Evolutionary conservation across 2,888 invertebrate species (phyloP), one percentile per base, ranked within the genome.

Genomic region (Agrilus cyanescens): DNA sequence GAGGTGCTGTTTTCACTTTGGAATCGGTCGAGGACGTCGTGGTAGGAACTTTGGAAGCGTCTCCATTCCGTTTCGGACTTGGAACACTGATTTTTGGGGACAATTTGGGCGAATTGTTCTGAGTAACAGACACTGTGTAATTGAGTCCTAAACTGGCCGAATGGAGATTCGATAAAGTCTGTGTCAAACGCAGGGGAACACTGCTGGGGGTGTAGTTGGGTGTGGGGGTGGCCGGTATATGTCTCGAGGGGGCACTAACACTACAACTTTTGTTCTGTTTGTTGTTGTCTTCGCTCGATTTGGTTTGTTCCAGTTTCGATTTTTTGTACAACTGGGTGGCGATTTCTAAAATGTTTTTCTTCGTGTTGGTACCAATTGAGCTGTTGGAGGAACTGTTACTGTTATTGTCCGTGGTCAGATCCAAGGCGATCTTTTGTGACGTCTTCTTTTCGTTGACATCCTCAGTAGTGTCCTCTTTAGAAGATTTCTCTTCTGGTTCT

Each of bases 101-200:
- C 25, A 25, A 10, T 25, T 25, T 25, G 3, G 25, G 25, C 25
- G 25, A 25, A 10, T 25, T 25, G 12, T 45, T 43, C 47, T 55
- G 53, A 15, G 46, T 47, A 1, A 57, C 50, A 1, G 66, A 66
- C 8, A 66, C 63, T 0, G 63, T 62, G 42, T 66, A 66, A 46
- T 65, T 66, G 48, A 66, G 46, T 1, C 65, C 65, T 6, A 66
- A 46, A 47, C 59, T 60, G 30, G 59, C 53, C 12, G 66, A 66
- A 46, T 62, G 65, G 33, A 65, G 37, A 40, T 55, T 62, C 6
- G 55, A 46, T 12, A 52, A 42, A 6, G 55, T 58, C 47, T 58
- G 56, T 20, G 55, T 44, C 32, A 44, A 46, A 31, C 51, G 46
- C 38, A 8, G 37, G 20, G 12, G 40, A 16, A 30, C 12, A 20